Conservation (phyloP, 2,113 vertebrate species). For the Lepisosteus oculatus region DNA sequence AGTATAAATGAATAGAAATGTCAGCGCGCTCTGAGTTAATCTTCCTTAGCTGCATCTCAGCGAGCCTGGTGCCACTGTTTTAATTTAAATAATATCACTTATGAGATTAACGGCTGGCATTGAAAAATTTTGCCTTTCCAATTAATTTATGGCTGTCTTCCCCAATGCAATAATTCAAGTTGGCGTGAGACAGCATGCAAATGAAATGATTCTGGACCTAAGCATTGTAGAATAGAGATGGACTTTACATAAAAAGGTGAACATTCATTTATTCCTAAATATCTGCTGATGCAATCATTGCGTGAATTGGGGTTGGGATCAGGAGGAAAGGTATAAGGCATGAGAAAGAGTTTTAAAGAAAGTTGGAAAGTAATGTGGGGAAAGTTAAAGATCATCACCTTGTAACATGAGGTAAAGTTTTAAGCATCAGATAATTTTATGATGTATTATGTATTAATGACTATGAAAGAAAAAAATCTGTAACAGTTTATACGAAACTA, state of each 20-base stretch:
- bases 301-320: not conserved
- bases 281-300: not conserved
- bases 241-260: conserved; percentile 7
- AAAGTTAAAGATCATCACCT: no score
- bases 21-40: conserved; percentile 12
- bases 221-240: not conserved
- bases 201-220: conserved; percentile 10
- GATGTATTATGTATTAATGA: no score
- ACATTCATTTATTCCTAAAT: conserved; percentile 4
- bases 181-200: conserved; percentile 12
- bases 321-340: no score
- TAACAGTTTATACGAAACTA: no score
- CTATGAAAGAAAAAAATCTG: no score
- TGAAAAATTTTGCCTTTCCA: conserved; percentile 16
- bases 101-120: conserved; percentile 25
- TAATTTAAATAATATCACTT: conserved; percentile 23
- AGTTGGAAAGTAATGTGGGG: no score
- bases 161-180: conserved; percentile 15
- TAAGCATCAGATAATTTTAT: no score
- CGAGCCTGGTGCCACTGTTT: conserved; percentile 20
- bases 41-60: conserved; percentile 24
- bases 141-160: conserved; percentile 21
- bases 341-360: no score
- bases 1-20: conserved; percentile 13
- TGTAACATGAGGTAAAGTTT: no score